Percentiles rank a stretch among this genome's conserved stretches.
Evolutionary conservation across 2,113 vertebrate genomes (phyloP).

Genomic region (Clarias batrachus): DNA sequence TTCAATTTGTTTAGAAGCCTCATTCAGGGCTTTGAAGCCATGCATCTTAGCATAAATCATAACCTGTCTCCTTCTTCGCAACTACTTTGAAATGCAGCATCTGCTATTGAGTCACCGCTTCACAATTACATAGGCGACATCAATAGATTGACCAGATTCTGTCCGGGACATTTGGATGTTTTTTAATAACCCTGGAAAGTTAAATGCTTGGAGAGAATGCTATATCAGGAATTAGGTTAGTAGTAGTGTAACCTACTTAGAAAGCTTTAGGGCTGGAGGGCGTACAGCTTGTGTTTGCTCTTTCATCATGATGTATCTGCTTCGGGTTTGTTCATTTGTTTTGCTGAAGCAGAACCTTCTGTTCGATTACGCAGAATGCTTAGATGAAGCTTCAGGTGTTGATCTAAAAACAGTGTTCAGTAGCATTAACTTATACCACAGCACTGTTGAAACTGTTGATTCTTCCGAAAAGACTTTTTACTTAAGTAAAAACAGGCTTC

Average conservation of each 20-base stretch:
- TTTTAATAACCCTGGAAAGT: slow-evolving; percentile 40
- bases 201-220: slow-evolving; percentile 25
- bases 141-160: slow-evolving; percentile 76
- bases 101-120: slow-evolving; percentile 78
- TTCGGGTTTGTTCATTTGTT: slow-evolving; percentile 78
- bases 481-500: neutral
- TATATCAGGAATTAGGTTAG: slow-evolving; percentile 61
- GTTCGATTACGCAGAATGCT: slow-evolving; percentile 68
- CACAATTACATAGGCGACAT: slow-evolving; percentile 80
- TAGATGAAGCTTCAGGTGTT: neutral
- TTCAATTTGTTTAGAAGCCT: slow-evolving; percentile 83
- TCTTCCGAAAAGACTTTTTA: neutral
- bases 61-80: slow-evolving; percentile 75
- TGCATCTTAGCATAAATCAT: slow-evolving; percentile 83
- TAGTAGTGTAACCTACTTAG: slow-evolving; percentile 71
- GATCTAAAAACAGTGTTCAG: slow-evolving; percentile 13
- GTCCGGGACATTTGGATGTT: slow-evolving; percentile 52
- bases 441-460: neutral
- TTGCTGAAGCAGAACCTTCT: slow-evolving; percentile 75
- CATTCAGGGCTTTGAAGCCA: slow-evolving; percentile 79
- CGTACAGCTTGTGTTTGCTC: slow-evolving; percentile 72
- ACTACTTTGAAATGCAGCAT: slow-evolving; percentile 82
- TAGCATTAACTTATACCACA: neutral
- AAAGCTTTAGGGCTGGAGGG: slow-evolving; percentile 72
- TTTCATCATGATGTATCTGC: slow-evolving; percentile 74